Evolutionary conservation across 2,113 vertebrate genomes (phyloP), one percentile per base, ranked within the genome.

Genomic region (Dolichotis patagonum): DNA sequence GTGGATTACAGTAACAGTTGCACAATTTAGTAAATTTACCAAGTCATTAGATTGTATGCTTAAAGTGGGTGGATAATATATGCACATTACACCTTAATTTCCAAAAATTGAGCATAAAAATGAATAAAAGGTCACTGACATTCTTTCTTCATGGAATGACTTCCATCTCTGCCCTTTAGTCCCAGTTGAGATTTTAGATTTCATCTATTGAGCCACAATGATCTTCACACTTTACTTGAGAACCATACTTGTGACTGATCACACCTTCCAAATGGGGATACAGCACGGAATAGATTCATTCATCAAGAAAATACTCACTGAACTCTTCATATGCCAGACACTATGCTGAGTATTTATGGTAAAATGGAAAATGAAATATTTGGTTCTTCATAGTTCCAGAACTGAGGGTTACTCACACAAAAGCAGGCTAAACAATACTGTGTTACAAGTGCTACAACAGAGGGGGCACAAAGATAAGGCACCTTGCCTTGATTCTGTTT

Each of bases 81-180:
- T 77, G 41, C 38, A 88, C 85, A 83, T 62, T 73, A 88, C 11
- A 89, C 19, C 28, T 82, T 60, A 43, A 58, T 81, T 86, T 52
- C 77, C 20, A 65, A 69, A 80, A 67, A 58, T 38, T 58, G 43
- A 56, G 35, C 10, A 86, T 73, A 56, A 95, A 95, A 96, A 96
- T 35, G 91, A 96, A 30, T 62, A 88, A 83, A 52, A 35, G 2
- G 46, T 83, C 58, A 80, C 1, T 83, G 49, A 62, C 71, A 7
- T 63, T 41, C 43, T 77, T 87, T 88, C 54, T 93, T 83, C 41
- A 43, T 7, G 7, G 35, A 67, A 38, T 67, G 41, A 82, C 30
- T 83, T 54, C 14, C 20, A 22, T 22, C 26, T 94, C 84, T 93
- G 13, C 24, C 32, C 9, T 7, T 3, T 12, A 71, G 8, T 7